Evolutionary conservation across 2,888 invertebrate species (phyloP), one percentile per base, ranked within the genome.

Genomic region (Campopleginae sp.): DNA sequence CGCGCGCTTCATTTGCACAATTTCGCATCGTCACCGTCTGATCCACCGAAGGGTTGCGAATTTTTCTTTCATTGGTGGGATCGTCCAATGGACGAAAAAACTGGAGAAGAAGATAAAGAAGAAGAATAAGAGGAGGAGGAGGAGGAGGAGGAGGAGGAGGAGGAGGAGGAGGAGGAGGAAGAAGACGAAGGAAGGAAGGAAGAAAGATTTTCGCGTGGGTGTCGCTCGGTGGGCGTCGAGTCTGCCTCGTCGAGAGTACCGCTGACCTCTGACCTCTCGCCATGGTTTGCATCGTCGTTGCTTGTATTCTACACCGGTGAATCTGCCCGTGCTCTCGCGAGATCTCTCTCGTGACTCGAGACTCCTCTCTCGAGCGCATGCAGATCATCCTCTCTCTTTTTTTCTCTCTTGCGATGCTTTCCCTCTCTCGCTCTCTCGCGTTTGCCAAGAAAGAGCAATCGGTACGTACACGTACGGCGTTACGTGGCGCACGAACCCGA

Each of bases 141-240:
- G 84, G 83, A 58, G 78, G 84, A 65, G 85, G 80, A 66, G 71
- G 46, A 80, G 87, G 86, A 83, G 83, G 85, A 80, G 78, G 76
- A 84, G 72, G 84, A 82, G 74, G 86, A 86, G 80, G 82, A 87
- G 79, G 87, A 88, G 86, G 86, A 87, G 85, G 88, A 89, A 85
- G 86, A 87, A 38, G 80, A 72, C 63, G 42, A 81, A 83, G 76
- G 76, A 71, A 51, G 81, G 58, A 48, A 44, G 66, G 27, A 75
- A 84, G 85, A 88, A 81, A 85, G 86, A 82, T 93, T 91, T 92
- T 92, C 89, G 92, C 92, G 93, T 93, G 93, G 93, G 93, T 93
- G 93, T 93, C 93, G 92, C 91, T 91, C 89, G 91, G 93, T 93
- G 93, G 93, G 93, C 92, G 92, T 93, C 92, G 92, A 90, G 91